phyloP scores from a whole-genome alignment of 2,888 invertebrate genomes.

The Archips crataeganus region DNA sequence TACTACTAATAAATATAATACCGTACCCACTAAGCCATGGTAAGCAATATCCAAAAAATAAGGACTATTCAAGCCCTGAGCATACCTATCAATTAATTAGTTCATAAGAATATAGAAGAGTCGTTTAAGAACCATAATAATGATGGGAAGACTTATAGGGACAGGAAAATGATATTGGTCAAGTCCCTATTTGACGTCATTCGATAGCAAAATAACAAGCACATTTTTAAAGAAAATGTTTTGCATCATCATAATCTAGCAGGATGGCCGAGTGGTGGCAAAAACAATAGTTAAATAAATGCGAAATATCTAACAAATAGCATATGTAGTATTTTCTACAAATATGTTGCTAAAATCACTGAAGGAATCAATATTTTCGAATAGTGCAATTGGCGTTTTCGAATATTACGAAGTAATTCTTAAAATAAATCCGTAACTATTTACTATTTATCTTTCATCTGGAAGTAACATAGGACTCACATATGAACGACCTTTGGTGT shows the following conservation, averaged over 20 bases:
- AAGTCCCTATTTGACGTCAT: constrained; percentile 8
- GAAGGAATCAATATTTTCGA: constrained; percentile 10
- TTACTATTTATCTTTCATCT: constrained; percentile 7
- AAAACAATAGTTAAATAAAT: constrained; percentile 56
- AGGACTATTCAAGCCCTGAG: background rate
- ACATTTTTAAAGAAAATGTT: constrained; percentile 41
- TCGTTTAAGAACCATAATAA: background rate
- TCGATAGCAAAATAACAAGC: constrained; percentile 33
- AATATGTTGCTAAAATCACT: constrained; percentile 13
- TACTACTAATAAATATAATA: background rate
- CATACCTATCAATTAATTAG: no score
- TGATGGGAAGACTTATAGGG: constrained; percentile 6
- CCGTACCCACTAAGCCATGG: background rate
- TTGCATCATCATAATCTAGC: constrained; percentile 27
- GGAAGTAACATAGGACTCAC: constrained; percentile 58
- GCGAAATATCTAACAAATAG: constrained; percentile 41
- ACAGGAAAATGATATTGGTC: constrained; percentile 25
- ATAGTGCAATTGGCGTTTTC: constrained; percentile 6
- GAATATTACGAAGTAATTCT: background rate
- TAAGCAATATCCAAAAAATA: background rate
- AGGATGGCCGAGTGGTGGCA: constrained; percentile 58
- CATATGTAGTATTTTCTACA: constrained; percentile 10
- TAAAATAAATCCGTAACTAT: constrained; percentile 15
- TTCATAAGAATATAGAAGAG: background rate
- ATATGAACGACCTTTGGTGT: constrained; percentile 87